Conservation (phyloP, 2,888 invertebrate genomes). For the Pseudococcus longispinus region DNA sequence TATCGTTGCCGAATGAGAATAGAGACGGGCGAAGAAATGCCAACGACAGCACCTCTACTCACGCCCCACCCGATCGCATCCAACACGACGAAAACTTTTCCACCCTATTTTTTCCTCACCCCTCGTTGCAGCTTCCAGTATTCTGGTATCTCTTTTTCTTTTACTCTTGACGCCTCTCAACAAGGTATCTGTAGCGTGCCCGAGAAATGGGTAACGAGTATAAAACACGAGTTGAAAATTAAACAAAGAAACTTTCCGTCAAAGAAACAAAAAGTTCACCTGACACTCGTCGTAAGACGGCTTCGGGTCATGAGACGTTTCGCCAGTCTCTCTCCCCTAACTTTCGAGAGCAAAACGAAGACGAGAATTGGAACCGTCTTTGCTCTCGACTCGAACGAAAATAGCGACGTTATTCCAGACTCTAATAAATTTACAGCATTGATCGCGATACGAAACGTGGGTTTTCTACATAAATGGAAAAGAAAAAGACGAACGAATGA, state of each 20-base stretch:
- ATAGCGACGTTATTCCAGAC: not conserved
- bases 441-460: not conserved
- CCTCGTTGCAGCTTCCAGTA: not conserved
- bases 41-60: not conserved
- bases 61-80: not conserved
- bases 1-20: not conserved
- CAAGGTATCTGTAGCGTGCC: not conserved
- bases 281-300: not conserved
- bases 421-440: not conserved
- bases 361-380: not conserved
- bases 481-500: not conserved
- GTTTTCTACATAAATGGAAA: not conserved
- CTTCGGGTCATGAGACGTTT: conserved; percentile 2
- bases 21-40: not conserved
- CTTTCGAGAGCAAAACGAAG: not conserved
- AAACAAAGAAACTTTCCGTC: conserved; percentile 8
- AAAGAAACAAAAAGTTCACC: conserved; percentile 18
- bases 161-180: not conserved
- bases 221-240: conserved; percentile 28
- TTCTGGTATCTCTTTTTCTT: not conserved
- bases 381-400: not conserved
- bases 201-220: conserved; percentile 11
- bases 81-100: not conserved
- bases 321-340: not conserved
- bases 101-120: not conserved